phyloP scores from a whole-genome alignment of 2,888 invertebrate species.

The Epirrhoe tristata region DNA sequence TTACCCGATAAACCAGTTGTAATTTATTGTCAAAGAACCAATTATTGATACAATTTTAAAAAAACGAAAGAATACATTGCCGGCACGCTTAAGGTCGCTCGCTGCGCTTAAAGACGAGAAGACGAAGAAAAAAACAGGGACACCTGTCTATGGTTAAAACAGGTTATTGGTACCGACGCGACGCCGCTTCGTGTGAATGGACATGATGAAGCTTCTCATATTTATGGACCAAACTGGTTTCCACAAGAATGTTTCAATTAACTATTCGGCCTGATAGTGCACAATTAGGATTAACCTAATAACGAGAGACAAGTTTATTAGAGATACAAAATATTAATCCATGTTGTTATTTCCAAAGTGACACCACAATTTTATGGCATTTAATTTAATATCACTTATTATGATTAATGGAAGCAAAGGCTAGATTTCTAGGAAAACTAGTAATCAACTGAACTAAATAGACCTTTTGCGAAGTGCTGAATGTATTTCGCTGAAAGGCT shows the following conservation, averaged over 20 bases:
- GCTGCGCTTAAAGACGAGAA: slow-evolving; percentile 51
- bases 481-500: neutral
- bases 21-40: slow-evolving; percentile 6
- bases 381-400: neutral
- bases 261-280: slow-evolving; percentile 47
- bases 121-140: slow-evolving; percentile 55
- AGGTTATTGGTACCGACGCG: slow-evolving; percentile 60
- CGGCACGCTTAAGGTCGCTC: slow-evolving; percentile 58
- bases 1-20: slow-evolving; percentile 9
- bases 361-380: neutral
- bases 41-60: slow-evolving; percentile 21
- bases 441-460: neutral
- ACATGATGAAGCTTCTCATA: slow-evolving; percentile 72
- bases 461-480: neutral
- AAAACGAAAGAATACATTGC: slow-evolving; percentile 29
- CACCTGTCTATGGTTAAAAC: slow-evolving; percentile 74
- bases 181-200: slow-evolving; percentile 70
- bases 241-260: slow-evolving; percentile 58
- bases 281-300: slow-evolving; percentile 34
- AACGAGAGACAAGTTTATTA: slow-evolving; percentile 10
- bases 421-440: neutral
- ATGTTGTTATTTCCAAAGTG: neutral
- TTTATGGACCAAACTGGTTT: slow-evolving; percentile 66
- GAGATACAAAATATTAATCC: neutral
- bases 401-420: neutral